These are phyloP conservation scores for Sitophilus oryzae DNA, from an alignment of 1,140 invertebrate genomes.

Conservation along the genomic window DNA sequence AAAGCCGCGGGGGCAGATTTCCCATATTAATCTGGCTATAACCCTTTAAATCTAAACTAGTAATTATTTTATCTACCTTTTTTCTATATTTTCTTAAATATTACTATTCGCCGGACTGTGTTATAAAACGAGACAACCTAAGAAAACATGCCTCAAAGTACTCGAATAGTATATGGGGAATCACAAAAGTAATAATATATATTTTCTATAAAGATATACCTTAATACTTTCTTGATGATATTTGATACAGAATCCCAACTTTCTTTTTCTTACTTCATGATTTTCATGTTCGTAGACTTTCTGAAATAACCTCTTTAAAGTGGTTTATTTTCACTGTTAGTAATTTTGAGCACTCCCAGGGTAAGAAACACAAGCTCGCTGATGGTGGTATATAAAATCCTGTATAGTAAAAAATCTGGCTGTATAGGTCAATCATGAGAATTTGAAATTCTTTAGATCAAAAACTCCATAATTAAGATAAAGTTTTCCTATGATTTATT, in stretches of 20 bases:
- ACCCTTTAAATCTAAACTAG: no score
- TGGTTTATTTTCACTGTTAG: conserved; percentile 16
- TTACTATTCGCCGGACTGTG: no score
- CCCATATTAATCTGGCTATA: no score
- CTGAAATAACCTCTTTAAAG: conserved; percentile 10
- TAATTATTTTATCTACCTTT: no score
- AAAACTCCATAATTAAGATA: no score
- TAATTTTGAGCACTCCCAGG: conserved; percentile 7
- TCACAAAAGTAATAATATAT: background rate
- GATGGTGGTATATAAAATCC: conserved; percentile 9
- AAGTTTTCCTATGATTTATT: no score
- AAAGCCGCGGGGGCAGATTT: no score
- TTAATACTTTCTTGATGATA: conserved; percentile 15
- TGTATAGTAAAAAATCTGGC: background rate
- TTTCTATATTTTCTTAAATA: conserved; percentile 1
- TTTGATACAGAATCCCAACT: conserved; percentile 9
- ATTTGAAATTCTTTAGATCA: no score
- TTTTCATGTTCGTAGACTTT: conserved; percentile 2
- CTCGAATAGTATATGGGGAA: no score
- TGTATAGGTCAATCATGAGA: no score
- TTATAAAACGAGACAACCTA: no score
- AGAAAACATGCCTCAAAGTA: no score
- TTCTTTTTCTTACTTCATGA: background rate
- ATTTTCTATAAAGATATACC: background rate
- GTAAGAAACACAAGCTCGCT: conserved; percentile 2